phyloP scores from a whole-genome alignment of 1,140 invertebrate species.

The Penaeus indicus region DNA sequence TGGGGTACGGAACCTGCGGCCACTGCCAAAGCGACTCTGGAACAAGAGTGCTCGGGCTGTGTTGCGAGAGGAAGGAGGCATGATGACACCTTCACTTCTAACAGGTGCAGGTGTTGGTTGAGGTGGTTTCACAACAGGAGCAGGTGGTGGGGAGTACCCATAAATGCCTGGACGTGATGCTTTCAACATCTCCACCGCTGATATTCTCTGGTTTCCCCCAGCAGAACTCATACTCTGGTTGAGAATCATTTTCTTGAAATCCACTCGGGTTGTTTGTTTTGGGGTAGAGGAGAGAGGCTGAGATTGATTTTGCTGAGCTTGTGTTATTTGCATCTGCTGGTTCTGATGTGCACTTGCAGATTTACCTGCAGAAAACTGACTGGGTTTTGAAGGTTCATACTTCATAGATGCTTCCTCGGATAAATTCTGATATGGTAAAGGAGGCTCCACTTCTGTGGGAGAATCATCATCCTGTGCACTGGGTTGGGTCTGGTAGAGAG shows the following conservation, averaged over 20 bases:
- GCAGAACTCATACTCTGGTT: slow-evolving; percentile 74
- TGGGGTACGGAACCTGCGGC: slow-evolving; percentile 70
- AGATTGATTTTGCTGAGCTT: neutral
- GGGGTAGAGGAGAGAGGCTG: slow-evolving; percentile 37
- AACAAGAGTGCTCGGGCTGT: slow-evolving; percentile 66
- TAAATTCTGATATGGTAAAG: slow-evolving; percentile 54
- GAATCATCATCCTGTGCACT: slow-evolving; percentile 57
- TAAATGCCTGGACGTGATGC: slow-evolving; percentile 72
- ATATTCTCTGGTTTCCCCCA: slow-evolving; percentile 76
- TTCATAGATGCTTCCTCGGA: slow-evolving; percentile 28
- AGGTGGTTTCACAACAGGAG: slow-evolving; percentile 75
- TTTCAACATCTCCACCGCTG: slow-evolving; percentile 86
- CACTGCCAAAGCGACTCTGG: slow-evolving; percentile 67
- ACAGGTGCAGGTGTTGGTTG: slow-evolving; percentile 73
- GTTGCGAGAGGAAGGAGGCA: slow-evolving; percentile 65
- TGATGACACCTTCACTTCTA: slow-evolving; percentile 64
- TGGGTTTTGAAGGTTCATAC: slow-evolving; percentile 36
- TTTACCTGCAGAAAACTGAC: slow-evolving; percentile 34
- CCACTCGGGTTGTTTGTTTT: slow-evolving; percentile 64
- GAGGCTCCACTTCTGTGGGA: slow-evolving; percentile 58
- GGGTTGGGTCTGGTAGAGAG: slow-evolving; percentile 4
- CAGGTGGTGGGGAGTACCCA: slow-evolving; percentile 71
- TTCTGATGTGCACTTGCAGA: slow-evolving; percentile 40
- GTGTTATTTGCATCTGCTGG: slow-evolving; percentile 2
- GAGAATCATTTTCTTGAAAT: slow-evolving; percentile 67